Evolutionary conservation across 2,113 vertebrate genomes (phyloP), one percentile per base, ranked within the genome.

Genomic region (Ophiodon elongatus): DNA sequence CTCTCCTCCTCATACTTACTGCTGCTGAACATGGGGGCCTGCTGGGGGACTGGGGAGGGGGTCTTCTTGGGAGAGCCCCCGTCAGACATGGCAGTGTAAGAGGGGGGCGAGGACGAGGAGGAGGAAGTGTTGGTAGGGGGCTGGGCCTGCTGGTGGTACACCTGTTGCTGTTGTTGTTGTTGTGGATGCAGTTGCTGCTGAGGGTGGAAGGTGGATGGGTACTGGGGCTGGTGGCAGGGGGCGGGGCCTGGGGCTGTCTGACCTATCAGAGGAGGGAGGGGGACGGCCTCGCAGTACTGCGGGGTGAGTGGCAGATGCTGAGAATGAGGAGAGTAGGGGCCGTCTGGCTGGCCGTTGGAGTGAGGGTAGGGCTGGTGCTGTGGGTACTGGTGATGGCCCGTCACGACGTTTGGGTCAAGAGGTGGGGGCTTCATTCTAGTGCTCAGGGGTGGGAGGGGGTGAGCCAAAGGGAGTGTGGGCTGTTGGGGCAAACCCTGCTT

Each of bases 1-100:
- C 85, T 82, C 79, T 91, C 91, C 92, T 92, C 85, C 87, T 91
- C 90, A 95, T 97, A 98, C 97, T 98, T 97, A 98, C 97, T 96
- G 95, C 95, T 95, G 91, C 90, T 94, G 94, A 95, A 92, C 94
- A 94, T 88, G 68, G 85, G 82, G 93, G 95, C 87, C 94, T 96
- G 91, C 95, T 96, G 97, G 95, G 96, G 96, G 91, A 94, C 91
- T 90, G 96, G 96, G 95, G 96, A 95, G 91, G 95, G 94, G 93
- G 90, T 96, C 95, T 96, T 96, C 96, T 95, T 96, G 95, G 96
- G 94, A 79, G 95, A 91, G 93, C 95, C 93, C 96, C 95, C 94
- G 80, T 97, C 97, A 95, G 95, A 96, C 85, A 96, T 90, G 95
- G 96, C 94, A 94, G 96, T 96, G 59, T 96, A 96, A 94, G 94